These are phyloP conservation scores for Yponomeuta cagnagella DNA, from an alignment of 2,888 invertebrate species.

Conservation along the genomic window DNA sequence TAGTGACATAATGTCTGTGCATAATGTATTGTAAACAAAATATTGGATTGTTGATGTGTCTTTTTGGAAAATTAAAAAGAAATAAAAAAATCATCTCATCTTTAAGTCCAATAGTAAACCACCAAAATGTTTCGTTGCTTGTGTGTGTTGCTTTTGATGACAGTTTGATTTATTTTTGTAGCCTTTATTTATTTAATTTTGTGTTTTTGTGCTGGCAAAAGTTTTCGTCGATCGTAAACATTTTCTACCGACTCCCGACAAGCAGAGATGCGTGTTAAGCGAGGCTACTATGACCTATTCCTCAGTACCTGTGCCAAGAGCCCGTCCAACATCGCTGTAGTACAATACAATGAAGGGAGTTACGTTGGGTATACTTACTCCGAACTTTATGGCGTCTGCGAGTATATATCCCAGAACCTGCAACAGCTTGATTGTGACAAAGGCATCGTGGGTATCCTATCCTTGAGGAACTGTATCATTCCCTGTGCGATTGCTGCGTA, in stretches of 20 bases:
- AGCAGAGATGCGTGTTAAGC: slow-evolving; percentile 34
- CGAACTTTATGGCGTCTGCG: slow-evolving; percentile 62
- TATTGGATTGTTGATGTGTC: no score
- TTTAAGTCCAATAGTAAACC: no score
- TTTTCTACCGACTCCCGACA: no score
- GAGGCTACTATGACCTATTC: slow-evolving; percentile 65
- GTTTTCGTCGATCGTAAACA: not conserved
- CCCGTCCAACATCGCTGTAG: slow-evolving; percentile 51
- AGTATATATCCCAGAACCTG: slow-evolving; percentile 59
- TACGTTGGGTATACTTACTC: slow-evolving; percentile 60
- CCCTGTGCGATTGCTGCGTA: slow-evolving; percentile 76
- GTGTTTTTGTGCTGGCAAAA: not conserved
- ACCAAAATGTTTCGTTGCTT: no score
- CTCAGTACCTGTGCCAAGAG: slow-evolving; percentile 52
- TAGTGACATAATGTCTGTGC: no score
- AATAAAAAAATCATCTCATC: no score
- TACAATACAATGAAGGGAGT: slow-evolving; percentile 41
- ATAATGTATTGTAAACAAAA: no score
- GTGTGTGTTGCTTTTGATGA: no score
- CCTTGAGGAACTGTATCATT: slow-evolving; percentile 67
- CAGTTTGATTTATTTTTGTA: no score
- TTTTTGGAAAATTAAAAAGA: no score
- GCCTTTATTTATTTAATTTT: not conserved
- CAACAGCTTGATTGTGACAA: slow-evolving; percentile 50
- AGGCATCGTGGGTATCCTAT: slow-evolving; percentile 62